These are phyloP conservation scores for Noctua comes DNA, from an alignment of 2,888 invertebrate species.

Conservation along the genomic window DNA sequence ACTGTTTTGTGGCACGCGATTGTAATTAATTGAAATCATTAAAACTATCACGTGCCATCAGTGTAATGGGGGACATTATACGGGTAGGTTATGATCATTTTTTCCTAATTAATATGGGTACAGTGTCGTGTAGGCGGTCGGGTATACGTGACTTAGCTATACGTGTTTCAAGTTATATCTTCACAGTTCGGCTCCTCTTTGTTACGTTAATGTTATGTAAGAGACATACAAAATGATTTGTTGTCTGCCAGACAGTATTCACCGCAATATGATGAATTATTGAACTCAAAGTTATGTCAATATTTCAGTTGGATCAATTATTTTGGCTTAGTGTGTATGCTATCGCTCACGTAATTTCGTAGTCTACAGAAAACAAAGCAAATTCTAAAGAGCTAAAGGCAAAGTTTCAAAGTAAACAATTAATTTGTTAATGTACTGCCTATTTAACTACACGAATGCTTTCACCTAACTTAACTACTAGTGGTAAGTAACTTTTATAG, in stretches of 20 bases:
- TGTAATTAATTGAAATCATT: slow-evolving; percentile 66
- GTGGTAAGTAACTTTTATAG: slow-evolving; percentile 66
- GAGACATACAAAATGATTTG: slow-evolving; percentile 52
- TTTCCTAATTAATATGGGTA: slow-evolving; percentile 61
- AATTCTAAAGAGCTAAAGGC: neutral
- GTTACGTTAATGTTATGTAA: slow-evolving; percentile 59
- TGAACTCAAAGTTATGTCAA: slow-evolving; percentile 31
- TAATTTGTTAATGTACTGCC: slow-evolving; percentile 7
- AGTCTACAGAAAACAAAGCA: neutral
- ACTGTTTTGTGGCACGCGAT: slow-evolving; percentile 61
- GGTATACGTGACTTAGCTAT: slow-evolving; percentile 53
- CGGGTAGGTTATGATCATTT: slow-evolving; percentile 64
- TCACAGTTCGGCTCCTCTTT: slow-evolving; percentile 55
- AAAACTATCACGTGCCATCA: slow-evolving; percentile 63
- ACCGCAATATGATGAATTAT: slow-evolving; percentile 44
- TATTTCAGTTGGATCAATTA: slow-evolving; percentile 17
- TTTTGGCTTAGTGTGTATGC: slow-evolving; percentile 18
- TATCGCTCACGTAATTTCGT: neutral
- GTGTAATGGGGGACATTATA: slow-evolving; percentile 64
- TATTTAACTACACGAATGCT: slow-evolving; percentile 40
- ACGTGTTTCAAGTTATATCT: slow-evolving; percentile 42
- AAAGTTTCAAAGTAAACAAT: slow-evolving; percentile 20
- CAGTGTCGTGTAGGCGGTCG: slow-evolving; percentile 40
- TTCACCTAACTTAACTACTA: slow-evolving; percentile 34
- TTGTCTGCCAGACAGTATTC: slow-evolving; percentile 49